Base-by-base conservation (phyloP, 37 sponge, comb jelly and placozoan species). In the Bolinopsis microptera region DNA sequence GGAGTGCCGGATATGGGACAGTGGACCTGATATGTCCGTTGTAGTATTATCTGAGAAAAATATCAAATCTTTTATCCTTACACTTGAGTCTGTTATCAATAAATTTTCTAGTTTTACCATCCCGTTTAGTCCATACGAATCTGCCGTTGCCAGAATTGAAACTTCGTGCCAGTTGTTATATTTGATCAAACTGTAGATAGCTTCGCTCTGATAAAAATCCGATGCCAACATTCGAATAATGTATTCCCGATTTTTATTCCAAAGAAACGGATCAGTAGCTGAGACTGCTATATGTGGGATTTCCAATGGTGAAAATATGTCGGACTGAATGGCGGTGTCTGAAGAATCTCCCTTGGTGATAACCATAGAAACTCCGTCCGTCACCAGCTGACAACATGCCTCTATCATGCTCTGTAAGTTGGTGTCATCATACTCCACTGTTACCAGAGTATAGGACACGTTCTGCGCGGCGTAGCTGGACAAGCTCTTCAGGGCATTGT, bases 81-180 rank as follows among this genome's bases (percentile, higher is more conserved):
- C 26, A 28, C 3, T 24, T 23, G 31, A 5, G 75, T 72, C 75
- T 28, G 75, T 21, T 28, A 72, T 30, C 5, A 72, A 21, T 8
- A n/a, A n/a, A 28, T n/a, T 72, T 72, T 72, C 31, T 72, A 72
- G 75, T n/a, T 72, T n/a, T 72, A 72, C 75, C 26, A 72, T 72
- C 5, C 31, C 75, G 31, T 72, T 72, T 3, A 72, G 5, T 8
- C 75, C 75, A 21, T 72, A 72, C n/a, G 26, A n/a, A 72, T 72
- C 75, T 30, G 26, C 31, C 5, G 75, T 23, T 8, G 75, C 26
- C 3, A 72, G 31, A 28, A 72, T 72, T 23, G 31, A 30, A 72
- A 72, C 75, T 21, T 72, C 75, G 3, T 8, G 31, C 75, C 75
- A 72, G 22, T 72, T 72, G 75, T 72, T 23, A 28, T 72, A 21